phyloP scores from a whole-genome alignment of 2,888 invertebrate species.

The Hyalella azteca region DNA sequence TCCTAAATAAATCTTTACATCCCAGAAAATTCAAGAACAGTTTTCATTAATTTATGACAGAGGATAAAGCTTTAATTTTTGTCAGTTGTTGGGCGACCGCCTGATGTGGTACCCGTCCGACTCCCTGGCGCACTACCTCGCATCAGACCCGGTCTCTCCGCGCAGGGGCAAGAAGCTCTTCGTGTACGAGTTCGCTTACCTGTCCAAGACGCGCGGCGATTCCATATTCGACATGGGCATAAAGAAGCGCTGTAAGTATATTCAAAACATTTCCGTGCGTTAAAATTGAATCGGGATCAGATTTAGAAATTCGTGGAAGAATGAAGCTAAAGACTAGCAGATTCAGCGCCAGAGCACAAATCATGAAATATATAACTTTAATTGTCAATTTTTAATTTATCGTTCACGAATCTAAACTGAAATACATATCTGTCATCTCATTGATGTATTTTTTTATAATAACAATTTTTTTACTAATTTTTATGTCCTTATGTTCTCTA shows the following conservation, averaged over 20 bases:
- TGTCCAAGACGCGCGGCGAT: not conserved
- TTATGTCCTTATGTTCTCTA: not conserved
- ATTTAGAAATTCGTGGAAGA: too few species aligned
- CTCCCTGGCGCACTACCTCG: not conserved
- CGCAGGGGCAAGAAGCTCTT: constrained; percentile 9
- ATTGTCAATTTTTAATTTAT: too few species aligned
- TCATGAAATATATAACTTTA: too few species aligned
- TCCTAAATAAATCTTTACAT: not conserved
- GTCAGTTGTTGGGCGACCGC: constrained; percentile 18
- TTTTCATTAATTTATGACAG: not conserved
- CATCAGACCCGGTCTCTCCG: not conserved
- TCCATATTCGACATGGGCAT: not conserved
- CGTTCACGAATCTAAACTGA: too few species aligned
- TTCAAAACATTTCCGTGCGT: too few species aligned
- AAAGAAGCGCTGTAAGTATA: not conserved
- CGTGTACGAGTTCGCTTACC: constrained; percentile 28
- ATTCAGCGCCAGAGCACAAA: too few species aligned
- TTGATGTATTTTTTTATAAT: too few species aligned
- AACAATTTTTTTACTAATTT: too few species aligned
- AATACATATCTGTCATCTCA: too few species aligned
- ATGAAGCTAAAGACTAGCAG: too few species aligned
- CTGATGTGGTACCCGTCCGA: constrained; percentile 26
- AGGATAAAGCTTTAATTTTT: too few species aligned
- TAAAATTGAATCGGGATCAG: too few species aligned
- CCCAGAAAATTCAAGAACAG: not conserved